Percentiles rank a stretch among this genome's conserved stretches.
Evolutionary conservation across 2,797 vertebrate genomes (phyloP).

Genomic region (Melanotaenia maccullochi): DNA sequence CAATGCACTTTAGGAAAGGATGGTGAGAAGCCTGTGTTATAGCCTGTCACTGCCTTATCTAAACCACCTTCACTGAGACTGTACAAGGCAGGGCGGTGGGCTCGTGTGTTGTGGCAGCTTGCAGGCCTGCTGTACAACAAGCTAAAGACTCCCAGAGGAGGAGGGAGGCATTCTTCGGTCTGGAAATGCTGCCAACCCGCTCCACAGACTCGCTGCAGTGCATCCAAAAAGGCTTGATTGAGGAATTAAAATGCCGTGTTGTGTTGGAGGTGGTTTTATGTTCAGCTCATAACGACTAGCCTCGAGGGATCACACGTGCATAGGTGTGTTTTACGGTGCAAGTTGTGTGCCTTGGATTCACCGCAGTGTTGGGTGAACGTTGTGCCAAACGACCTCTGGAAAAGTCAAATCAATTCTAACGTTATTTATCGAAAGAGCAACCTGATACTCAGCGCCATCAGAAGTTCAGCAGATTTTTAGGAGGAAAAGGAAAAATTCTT

Average conservation of each 20-base stretch:
- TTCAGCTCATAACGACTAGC: neutral
- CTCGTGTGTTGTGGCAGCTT: neutral
- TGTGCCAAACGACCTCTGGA: neutral
- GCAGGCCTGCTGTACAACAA: neutral
- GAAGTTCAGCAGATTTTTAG: neutral
- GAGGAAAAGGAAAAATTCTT: neutral
- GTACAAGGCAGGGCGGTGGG: neutral
- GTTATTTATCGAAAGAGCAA: neutral
- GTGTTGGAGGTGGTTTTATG: conserved; percentile 10
- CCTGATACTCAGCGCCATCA: neutral
- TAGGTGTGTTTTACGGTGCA: conserved; percentile 9
- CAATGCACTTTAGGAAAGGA: conserved; percentile 62
- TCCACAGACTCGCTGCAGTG: neutral
- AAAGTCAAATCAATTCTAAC: neutral
- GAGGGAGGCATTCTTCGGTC: neutral
- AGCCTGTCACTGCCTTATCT: conserved; percentile 30
- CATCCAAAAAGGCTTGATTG: neutral
- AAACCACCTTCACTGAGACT: conserved; percentile 5
- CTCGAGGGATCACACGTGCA: conserved; percentile 5
- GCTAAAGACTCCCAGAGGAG: conserved; percentile 32
- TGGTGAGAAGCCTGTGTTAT: conserved; percentile 26
- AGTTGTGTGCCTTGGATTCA: conserved; percentile 2
- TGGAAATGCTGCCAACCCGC: conserved; percentile 15
- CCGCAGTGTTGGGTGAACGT: neutral
- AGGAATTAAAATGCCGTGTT: conserved; percentile 3